Conservation (phyloP, 2,113 vertebrate genomes). For the Calidris pugnax region DNA sequence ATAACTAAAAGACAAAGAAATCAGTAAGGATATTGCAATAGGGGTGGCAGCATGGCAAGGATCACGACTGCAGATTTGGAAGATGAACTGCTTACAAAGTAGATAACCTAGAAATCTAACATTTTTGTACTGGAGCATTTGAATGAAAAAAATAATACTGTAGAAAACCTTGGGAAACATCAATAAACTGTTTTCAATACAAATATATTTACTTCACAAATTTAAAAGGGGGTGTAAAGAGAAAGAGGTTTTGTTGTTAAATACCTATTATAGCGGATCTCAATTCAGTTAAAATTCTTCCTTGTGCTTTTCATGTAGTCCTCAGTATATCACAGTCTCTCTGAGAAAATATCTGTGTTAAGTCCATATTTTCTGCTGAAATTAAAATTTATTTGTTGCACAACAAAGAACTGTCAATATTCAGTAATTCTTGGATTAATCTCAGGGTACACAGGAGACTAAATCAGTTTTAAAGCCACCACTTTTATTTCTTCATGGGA, state of each 20-base stretch:
- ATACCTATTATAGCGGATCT: not conserved
- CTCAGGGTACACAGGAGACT: not conserved
- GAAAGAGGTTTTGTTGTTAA: not conserved
- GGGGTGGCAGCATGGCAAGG: not conserved
- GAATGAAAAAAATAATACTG: not conserved
- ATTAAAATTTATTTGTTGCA: not conserved
- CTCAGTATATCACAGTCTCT: not conserved
- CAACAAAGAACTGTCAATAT: not conserved
- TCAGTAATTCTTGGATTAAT: not conserved
- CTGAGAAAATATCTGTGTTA: not conserved
- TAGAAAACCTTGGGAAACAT: not conserved
- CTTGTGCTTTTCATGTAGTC: not conserved
- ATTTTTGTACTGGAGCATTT: not conserved
- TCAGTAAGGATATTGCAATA: not conserved
- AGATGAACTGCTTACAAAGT: not conserved
- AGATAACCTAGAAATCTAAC: not conserved
- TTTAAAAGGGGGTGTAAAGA: not conserved
- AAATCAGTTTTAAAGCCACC: not conserved
- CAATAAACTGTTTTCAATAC: not conserved
- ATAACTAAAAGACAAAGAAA: not conserved
- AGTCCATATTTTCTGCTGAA: not conserved
- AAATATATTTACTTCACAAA: not conserved
- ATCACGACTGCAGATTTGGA: not conserved
- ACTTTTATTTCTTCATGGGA: not conserved
- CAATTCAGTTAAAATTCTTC: not conserved